Conservation (phyloP, 2,888 invertebrate species). For the Hirtodrosophila cameraria region DNA sequence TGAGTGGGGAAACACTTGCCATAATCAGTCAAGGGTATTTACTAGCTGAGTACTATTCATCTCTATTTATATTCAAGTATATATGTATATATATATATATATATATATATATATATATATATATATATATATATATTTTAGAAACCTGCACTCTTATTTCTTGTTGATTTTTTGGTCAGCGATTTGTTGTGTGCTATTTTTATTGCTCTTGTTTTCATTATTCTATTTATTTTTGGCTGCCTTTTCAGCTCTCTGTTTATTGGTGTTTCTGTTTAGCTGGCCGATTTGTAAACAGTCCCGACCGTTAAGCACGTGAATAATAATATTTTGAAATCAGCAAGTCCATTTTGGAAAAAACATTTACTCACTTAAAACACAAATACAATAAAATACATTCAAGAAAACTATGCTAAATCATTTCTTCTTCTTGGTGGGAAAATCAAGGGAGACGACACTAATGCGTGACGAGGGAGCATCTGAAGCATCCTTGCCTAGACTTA, state of each 20-base stretch:
- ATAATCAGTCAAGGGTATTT: conserved; percentile 39
- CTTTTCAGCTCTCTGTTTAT: conserved; percentile 34
- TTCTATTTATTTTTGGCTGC: background rate
- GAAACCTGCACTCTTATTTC: conserved; percentile 18
- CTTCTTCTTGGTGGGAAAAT: conserved; percentile 63
- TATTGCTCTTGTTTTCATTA: conserved; percentile 24
- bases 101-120: background rate
- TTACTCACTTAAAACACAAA: background rate
- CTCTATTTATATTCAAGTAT: conserved; percentile 30
- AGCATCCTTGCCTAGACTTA: conserved; percentile 52
- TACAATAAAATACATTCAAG: conserved; percentile 1
- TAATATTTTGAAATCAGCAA: background rate
- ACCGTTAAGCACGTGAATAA: conserved; percentile 46
- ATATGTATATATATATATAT: conserved; percentile 3
- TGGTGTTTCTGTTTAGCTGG: conserved; percentile 52
- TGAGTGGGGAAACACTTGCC: no score
- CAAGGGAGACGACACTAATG: conserved; percentile 78
- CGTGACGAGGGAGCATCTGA: conserved; percentile 54
- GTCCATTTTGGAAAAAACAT: conserved; percentile 5
- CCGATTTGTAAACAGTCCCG: conserved; percentile 68
- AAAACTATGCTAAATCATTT: conserved; percentile 29
- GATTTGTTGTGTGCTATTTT: conserved; percentile 58
- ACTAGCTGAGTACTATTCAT: background rate
- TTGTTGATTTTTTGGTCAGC: conserved; percentile 26
- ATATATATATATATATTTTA: background rate